These are phyloP conservation scores for Nomada hirtipes DNA, from an alignment of 2,888 invertebrate species.

Conservation along the genomic window DNA sequence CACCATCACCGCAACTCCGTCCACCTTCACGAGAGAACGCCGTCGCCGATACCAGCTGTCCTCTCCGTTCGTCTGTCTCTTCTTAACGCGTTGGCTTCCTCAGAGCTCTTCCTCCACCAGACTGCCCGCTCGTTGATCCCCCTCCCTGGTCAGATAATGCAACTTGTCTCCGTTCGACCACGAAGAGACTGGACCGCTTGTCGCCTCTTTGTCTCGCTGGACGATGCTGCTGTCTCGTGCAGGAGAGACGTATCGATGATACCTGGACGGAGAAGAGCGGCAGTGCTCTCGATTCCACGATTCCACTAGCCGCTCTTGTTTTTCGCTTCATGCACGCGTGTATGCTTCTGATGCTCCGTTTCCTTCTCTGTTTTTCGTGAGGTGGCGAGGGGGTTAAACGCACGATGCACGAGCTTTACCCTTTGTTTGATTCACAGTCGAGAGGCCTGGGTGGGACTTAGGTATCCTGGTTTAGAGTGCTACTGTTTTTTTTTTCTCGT, in stretches of 20 bases:
- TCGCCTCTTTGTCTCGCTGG: constrained; percentile 49
- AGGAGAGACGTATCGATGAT: constrained; percentile 28
- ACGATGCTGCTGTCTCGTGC: constrained; percentile 8
- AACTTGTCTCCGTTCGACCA: constrained; percentile 57
- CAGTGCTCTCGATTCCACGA: constrained; percentile 1
- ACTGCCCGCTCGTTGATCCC: constrained; percentile 36
- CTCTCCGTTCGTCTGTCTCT: constrained; percentile 38
- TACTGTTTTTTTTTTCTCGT: too few relatives aligned
- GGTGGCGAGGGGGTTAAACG: too few relatives aligned
- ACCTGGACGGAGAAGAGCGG: background rate
- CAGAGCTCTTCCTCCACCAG: constrained; percentile 28
- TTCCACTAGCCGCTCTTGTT: background rate
- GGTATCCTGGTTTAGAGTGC: too few relatives aligned
- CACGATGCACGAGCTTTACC: too few relatives aligned
- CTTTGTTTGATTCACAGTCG: too few relatives aligned
- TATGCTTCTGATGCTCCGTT: background rate
- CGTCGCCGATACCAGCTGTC: constrained; percentile 62
- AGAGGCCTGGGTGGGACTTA: too few relatives aligned
- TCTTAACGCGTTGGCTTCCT: constrained; percentile 13
- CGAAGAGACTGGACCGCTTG: constrained; percentile 56
- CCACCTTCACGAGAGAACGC: constrained; percentile 54
- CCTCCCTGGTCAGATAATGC: constrained; percentile 22
- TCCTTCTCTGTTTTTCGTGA: background rate
- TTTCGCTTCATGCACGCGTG: constrained; percentile 10
- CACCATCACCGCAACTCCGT: constrained; percentile 74